Percentiles rank a stretch among this genome's conserved stretches.
Conservation (phyloP, 1,140 invertebrate genomes). For the Marisa cornuarietis region DNA sequence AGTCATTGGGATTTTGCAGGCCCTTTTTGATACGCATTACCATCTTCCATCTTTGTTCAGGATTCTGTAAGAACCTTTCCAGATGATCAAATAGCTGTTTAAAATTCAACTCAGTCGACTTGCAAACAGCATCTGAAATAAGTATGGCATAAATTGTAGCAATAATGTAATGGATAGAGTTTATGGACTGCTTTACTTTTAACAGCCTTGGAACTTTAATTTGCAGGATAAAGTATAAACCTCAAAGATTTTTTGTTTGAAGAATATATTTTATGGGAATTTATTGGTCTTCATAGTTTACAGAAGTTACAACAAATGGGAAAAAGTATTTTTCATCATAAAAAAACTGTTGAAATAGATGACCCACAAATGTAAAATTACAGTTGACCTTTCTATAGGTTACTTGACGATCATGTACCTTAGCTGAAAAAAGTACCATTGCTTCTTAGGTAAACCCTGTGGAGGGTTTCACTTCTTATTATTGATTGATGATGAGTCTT, state of each 20-base stretch:
- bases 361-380: too few relatives aligned
- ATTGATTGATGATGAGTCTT: too few relatives aligned
- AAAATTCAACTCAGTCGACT: slow-evolving; percentile 62
- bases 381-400: too few relatives aligned
- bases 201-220: background rate
- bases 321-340: slow-evolving; percentile 3
- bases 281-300: background rate
- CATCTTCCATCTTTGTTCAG: slow-evolving; percentile 61
- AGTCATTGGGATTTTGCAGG: slow-evolving; percentile 56
- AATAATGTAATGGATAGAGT: background rate
- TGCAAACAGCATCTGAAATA: slow-evolving; percentile 62
- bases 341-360: background rate
- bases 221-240: background rate
- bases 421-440: too few relatives aligned
- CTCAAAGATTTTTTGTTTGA: background rate
- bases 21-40: slow-evolving; percentile 63
- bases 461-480: too few relatives aligned
- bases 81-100: slow-evolving; percentile 63
- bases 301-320: background rate
- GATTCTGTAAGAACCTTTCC: slow-evolving; percentile 53
- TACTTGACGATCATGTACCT: too few relatives aligned
- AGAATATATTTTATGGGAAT: background rate
- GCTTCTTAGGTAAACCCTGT: too few relatives aligned
- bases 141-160: background rate
- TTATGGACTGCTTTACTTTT: background rate